These are phyloP conservation scores for Nasonovia ribisnigri DNA, from an alignment of 2,888 invertebrate species.

Conservation along the genomic window DNA sequence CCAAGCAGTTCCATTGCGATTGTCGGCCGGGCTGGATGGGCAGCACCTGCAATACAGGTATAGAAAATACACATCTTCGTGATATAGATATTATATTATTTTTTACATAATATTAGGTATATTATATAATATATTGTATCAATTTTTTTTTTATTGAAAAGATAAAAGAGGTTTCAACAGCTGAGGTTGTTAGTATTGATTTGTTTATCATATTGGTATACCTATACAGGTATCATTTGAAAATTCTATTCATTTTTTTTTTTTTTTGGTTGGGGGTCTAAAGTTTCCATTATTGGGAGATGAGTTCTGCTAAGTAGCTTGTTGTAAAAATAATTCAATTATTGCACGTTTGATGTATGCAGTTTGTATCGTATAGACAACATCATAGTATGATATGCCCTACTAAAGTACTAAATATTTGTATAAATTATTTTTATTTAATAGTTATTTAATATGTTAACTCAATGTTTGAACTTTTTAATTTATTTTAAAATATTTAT, in stretches of 20 bases:
- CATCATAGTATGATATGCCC: background rate
- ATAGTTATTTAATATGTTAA: background rate
- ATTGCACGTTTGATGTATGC: background rate
- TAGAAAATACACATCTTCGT: constrained; percentile 70
- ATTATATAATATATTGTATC: too few species aligned
- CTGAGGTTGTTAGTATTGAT: too few species aligned
- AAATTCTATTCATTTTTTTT: background rate
- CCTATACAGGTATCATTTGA: background rate
- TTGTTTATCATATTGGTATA: too few species aligned
- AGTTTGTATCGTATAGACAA: background rate
- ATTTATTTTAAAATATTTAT: background rate
- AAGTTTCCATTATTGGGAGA: background rate
- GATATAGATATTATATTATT: background rate
- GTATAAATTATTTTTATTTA: background rate
- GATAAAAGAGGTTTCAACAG: too few species aligned
- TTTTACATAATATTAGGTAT: too few species aligned
- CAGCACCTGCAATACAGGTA: constrained; percentile 81
- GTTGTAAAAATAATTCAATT: background rate
- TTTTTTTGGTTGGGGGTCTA: fast-evolving
- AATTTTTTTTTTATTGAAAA: background rate
- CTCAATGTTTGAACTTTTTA: background rate
- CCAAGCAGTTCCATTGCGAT: constrained; percentile 78
- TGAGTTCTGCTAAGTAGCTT: background rate
- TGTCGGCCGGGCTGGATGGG: constrained; percentile 90
- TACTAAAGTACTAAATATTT: background rate